Conservation (phyloP, 1,140 invertebrate genomes). For the Diorhabda carinulata region DNA sequence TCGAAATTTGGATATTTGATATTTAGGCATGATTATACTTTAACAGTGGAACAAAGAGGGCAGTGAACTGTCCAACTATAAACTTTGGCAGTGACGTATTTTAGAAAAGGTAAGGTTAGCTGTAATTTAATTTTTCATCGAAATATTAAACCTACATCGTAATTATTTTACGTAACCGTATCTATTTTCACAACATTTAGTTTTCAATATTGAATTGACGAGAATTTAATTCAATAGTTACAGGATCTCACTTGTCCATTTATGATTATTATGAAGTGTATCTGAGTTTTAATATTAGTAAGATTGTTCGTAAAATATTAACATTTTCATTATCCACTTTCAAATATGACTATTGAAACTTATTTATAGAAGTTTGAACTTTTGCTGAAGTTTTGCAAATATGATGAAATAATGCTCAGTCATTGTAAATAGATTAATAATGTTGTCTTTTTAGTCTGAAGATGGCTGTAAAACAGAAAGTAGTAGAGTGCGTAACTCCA, state of each 20-base stretch:
- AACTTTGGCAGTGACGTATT: background rate
- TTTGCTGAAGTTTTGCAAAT: background rate
- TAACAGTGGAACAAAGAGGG: background rate
- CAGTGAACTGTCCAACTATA: background rate
- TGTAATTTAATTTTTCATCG: background rate
- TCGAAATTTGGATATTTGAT: background rate
- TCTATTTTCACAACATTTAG: background rate
- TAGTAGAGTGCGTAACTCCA: slow-evolving; percentile 35
- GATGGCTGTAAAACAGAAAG: slow-evolving; percentile 46
- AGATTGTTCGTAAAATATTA: background rate
- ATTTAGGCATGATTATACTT: background rate
- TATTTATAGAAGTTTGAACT: background rate
- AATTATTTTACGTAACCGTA: background rate
- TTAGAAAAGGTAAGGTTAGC: slow-evolving; percentile 2
- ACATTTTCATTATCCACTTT: background rate
- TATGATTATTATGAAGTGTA: too few relatives aligned
- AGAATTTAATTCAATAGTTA: too few relatives aligned
- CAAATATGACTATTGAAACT: background rate
- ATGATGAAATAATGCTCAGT: background rate
- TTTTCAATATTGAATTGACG: too few relatives aligned
- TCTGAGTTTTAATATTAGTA: background rate
- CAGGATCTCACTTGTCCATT: too few relatives aligned
- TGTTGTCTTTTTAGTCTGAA: slow-evolving; percentile 12
- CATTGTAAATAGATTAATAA: background rate
- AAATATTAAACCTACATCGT: background rate